phyloP scores from a whole-genome alignment of 2,797 vertebrate species.

The Liasis olivaceus region DNA sequence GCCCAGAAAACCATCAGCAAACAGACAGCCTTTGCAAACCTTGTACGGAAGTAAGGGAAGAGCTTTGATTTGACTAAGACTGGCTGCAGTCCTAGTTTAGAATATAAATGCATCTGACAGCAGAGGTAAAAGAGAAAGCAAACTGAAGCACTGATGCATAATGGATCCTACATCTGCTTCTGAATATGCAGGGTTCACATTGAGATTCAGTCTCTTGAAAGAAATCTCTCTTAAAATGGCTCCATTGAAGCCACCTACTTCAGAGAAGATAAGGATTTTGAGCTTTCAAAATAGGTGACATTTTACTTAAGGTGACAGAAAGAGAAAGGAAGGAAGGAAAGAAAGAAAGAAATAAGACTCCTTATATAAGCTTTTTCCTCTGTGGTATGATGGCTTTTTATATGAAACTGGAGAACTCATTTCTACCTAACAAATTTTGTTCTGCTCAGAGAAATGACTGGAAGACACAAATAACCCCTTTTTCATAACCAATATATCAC shows the following conservation, averaged over 20 bases:
- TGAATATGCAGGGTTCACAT: neutral
- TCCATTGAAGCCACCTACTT: neutral
- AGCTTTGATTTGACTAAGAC: slow-evolving; percentile 58
- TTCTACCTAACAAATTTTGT: neutral
- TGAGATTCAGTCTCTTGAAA: fast-evolving
- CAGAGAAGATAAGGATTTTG: neutral
- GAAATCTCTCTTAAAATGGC: neutral
- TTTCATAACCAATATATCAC: neutral
- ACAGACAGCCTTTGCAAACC: slow-evolving; percentile 53
- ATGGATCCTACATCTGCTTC: neutral
- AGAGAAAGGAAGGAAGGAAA: neutral
- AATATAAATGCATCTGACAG: slow-evolving; percentile 62
- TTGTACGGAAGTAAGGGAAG: slow-evolving; percentile 46
- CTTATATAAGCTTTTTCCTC: neutral
- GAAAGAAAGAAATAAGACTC: neutral
- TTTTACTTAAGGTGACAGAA: neutral
- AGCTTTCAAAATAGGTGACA: neutral
- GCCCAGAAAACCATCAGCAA: slow-evolving; percentile 63
- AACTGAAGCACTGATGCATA: neutral
- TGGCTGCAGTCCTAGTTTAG: slow-evolving; percentile 54
- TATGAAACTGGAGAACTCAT: neutral
- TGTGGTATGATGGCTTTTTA: neutral
- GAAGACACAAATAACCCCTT: neutral
- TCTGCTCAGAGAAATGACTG: neutral
- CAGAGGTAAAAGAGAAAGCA: slow-evolving; percentile 45